Conservation (phyloP, 2,113 vertebrate species). For the Scopus umbretta region DNA sequence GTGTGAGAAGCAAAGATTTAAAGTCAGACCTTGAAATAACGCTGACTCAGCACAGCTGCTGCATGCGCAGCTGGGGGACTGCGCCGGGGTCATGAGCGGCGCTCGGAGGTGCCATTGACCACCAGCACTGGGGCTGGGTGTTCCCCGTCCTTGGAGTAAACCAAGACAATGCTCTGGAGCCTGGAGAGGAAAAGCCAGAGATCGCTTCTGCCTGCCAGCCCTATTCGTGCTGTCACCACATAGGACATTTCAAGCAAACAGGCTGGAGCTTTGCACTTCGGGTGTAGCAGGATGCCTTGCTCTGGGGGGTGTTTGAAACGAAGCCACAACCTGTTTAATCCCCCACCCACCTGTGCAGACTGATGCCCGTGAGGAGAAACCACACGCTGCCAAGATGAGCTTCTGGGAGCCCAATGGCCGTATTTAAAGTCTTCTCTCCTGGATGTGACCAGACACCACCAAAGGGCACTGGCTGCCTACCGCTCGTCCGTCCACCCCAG, state of each 20-base stretch:
- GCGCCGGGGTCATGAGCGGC: background rate
- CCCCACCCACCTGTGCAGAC: background rate
- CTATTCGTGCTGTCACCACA: accelerated
- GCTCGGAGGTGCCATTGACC: background rate
- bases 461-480: background rate
- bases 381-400: background rate
- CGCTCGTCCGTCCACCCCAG: background rate
- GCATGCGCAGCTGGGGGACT: background rate
- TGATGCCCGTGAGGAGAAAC: background rate
- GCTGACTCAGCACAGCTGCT: background rate
- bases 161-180: background rate
- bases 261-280: background rate
- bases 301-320: accelerated
- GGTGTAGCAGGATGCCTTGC: background rate
- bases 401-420: background rate
- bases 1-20: constrained; percentile 24
- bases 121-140: accelerated
- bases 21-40: background rate
- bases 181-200: background rate
- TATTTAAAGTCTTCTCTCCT: background rate
- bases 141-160: background rate
- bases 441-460: background rate
- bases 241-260: background rate
- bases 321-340: background rate
- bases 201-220: background rate